Evolutionary conservation across 2,888 invertebrate species (phyloP).

Genomic region (Orthosia gothica): DNA sequence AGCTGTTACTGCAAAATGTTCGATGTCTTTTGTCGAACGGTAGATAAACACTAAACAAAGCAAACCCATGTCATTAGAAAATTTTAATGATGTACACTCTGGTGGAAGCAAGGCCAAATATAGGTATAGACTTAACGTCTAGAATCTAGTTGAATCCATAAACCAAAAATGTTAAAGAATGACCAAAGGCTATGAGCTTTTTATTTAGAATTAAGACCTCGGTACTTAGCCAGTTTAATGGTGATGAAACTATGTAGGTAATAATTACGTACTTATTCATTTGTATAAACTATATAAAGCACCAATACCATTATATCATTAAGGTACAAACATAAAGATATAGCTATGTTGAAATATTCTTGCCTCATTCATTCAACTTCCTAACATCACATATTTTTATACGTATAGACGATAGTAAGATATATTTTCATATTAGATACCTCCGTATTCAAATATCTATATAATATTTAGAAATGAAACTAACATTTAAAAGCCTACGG

Average conservation of each 20-base stretch:
- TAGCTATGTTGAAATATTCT: conserved; percentile 81
- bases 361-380: conserved; percentile 82
- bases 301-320: conserved; percentile 51
- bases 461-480: conserved; percentile 38
- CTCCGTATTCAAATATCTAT: conserved; percentile 66
- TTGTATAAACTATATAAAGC: conserved; percentile 55
- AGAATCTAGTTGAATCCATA: conserved; percentile 77
- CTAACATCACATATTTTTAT: conserved; percentile 82
- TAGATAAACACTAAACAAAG: conserved; percentile 50
- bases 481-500: conserved; percentile 63
- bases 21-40: conserved; percentile 51
- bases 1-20: conserved; percentile 65
- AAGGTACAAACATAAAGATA: conserved; percentile 58
- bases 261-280: conserved; percentile 56
- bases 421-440: conserved; percentile 76
- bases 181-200: conserved; percentile 90
- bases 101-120: conserved; percentile 82
- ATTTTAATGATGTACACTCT: conserved; percentile 51
- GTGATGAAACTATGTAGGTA: conserved; percentile 61
- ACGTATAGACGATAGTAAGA: conserved; percentile 75
- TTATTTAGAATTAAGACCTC: conserved; percentile 76
- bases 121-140: conserved; percentile 74
- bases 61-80: conserved; percentile 67
- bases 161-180: conserved; percentile 84
- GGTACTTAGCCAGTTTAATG: conserved; percentile 61